Evolutionary conservation across 2,888 invertebrate species (phyloP).

Genomic region (Craniophora ligustri): DNA sequence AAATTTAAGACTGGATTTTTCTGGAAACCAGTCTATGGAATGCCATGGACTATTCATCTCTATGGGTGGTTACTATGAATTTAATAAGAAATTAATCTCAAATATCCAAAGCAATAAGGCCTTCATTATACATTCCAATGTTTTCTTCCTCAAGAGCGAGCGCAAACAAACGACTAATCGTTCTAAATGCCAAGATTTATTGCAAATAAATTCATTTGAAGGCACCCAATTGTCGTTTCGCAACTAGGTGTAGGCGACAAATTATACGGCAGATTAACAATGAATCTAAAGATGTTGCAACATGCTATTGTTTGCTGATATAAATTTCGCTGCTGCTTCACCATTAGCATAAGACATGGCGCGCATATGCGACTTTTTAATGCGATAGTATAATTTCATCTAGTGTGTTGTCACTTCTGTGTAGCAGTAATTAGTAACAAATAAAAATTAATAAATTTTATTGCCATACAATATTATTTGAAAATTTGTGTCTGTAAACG

Average conservation of each 20-base stretch:
- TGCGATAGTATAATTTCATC: constrained; percentile 28
- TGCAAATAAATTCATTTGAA: constrained; percentile 41
- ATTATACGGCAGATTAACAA: constrained; percentile 74
- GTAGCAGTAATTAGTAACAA: too few relatives aligned
- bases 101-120: neutral
- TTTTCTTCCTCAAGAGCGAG: constrained; percentile 14
- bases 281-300: constrained; percentile 71
- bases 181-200: constrained; percentile 20
- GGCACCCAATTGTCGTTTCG: constrained; percentile 48
- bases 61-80: too few relatives aligned
- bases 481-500: too few relatives aligned
- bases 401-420: too few relatives aligned
- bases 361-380: constrained; percentile 28
- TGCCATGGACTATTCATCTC: too few relatives aligned
- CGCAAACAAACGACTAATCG: constrained; percentile 12
- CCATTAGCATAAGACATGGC: constrained; percentile 55
- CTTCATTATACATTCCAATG: constrained; percentile 2
- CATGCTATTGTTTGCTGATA: constrained; percentile 73
- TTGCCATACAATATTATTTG: too few relatives aligned
- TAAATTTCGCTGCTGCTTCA: constrained; percentile 58
- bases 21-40: too few relatives aligned
- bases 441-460: too few relatives aligned
- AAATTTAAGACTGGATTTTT: too few relatives aligned
- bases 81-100: neutral
- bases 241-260: constrained; percentile 75